phyloP scores from a whole-genome alignment of 2,113 vertebrate species.

The Thamnaconus septentrionalis region DNA sequence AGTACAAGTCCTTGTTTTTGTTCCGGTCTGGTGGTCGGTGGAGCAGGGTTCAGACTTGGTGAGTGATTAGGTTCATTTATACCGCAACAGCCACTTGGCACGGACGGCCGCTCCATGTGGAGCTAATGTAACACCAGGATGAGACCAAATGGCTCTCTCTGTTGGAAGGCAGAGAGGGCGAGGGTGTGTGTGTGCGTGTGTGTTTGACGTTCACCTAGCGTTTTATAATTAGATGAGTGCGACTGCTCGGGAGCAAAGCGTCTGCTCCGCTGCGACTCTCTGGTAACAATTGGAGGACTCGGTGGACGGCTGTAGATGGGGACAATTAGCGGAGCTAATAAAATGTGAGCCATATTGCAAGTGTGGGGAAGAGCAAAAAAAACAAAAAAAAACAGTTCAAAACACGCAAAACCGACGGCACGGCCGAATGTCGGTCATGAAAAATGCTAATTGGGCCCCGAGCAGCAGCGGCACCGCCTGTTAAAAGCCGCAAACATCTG shows the following conservation, averaged over 20 bases:
- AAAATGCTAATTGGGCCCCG: constrained; percentile 62
- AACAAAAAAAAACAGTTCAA: constrained; percentile 49
- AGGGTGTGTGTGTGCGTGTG: constrained; percentile 59
- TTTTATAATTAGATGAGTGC: constrained; percentile 77
- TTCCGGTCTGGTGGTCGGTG: constrained; percentile 39
- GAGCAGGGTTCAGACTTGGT: constrained; percentile 26
- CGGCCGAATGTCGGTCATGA: constrained; percentile 49
- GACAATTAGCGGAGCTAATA: constrained; percentile 64
- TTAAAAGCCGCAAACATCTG: constrained; percentile 60
- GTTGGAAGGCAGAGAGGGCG: constrained; percentile 62
- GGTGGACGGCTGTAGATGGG: constrained; percentile 38
- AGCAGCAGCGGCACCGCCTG: constrained; percentile 60
- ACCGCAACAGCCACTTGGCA: constrained; percentile 55
- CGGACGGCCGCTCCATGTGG: constrained; percentile 60
- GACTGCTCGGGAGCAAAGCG: constrained; percentile 70
- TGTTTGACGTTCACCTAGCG: constrained; percentile 79
- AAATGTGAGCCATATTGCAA: constrained; percentile 66
- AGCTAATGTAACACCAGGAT: constrained; percentile 74
- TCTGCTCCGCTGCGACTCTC: constrained; percentile 71
- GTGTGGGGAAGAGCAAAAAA: not conserved
- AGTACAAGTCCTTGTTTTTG: constrained; percentile 38
- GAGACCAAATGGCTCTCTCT: constrained; percentile 74
- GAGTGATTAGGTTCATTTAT: constrained; percentile 65
- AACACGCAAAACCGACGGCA: constrained; percentile 32
- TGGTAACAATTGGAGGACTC: constrained; percentile 53